Evolutionary conservation across 2,888 invertebrate genomes (phyloP), one percentile per base, ranked within the genome.

Genomic region (Euphydryas editha): DNA sequence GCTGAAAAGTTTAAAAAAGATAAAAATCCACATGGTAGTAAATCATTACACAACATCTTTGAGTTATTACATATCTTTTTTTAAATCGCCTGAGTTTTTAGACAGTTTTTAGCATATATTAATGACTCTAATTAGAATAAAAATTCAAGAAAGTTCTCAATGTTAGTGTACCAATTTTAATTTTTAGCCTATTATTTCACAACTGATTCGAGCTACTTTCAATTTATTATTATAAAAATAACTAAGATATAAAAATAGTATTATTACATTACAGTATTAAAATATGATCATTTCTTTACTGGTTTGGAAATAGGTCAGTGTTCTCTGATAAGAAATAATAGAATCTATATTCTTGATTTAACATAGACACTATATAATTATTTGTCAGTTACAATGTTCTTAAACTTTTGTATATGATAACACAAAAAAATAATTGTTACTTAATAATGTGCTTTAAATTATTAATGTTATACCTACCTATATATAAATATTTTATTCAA

Each of bases 21-120:
- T 24, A 17, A 36, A 54, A 36, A 17, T 17, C 36, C 55, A 44
- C 36, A 64, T 44, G 44, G 51, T 24, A 20, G 51, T 42, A 59
- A 47, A 64, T 59, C 51, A 71, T 73, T 75, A 72, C 73, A 75
- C 74, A 74, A 74, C 63, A 72, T 58, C 62, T 60, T 8, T 68
- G 10, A 65, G 44, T 46, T 63, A 54, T 74, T 75, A 59, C 73
- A 69, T 62, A 46, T 20, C n/a, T 39, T 5, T 37, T 18, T 8
- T 36, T 18, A 46, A 58, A 42, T 30, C 37, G 10, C 10, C 20
- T 56, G 15, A 39, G n/a, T 20, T 56, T 15, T 15, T 39, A 15
- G 18, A 7, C 7, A 56, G 37, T 15, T 3, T 39, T 15, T 39
- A 2, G 4, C 3, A 15, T 15, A 11, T 39, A 15, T 39, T 39